Evolutionary conservation across 1,140 invertebrate species (phyloP), one percentile per base, ranked within the genome.

Genomic region (Formica exsecta): DNA sequence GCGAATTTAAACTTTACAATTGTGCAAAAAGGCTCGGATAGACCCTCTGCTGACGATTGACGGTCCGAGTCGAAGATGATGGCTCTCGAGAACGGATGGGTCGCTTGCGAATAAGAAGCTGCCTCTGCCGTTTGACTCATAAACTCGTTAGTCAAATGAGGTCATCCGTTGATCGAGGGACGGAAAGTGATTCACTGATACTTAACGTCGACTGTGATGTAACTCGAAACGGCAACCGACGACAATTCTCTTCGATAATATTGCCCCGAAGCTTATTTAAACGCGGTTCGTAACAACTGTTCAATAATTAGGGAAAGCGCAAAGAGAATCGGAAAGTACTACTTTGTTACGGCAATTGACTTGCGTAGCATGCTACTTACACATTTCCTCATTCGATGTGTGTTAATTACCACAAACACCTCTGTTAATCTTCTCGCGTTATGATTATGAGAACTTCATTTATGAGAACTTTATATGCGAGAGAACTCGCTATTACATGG

Each of bases 131-230:
- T 87, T 90, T 89, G 80, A 90, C 89, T 89, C 74, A 86, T 89
- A 89, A 89, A 89, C 80, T 90, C 74, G 75, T 89, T 90, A 90
- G 88, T 68, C 75, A 85, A 90, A 89, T 85, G 88, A 90, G 89
- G 88, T 85, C 88, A 85, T 85, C 79, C 89, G 88, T 89, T 86
- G 87, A 90, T 90, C 88, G 70, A 71, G 61, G 79, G 85, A 73
- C 79, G 89, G 68, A 90, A 89, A 90, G 89, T 90, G 89, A 90
- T 90, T 89, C 89, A 90, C 77, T 90, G 88, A 89, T 75, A 89
- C 71, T 89, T 89, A 86, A 89, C 76, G 84, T 70, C 61, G 48
- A 38, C 16, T 13, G 38, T 90, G 85, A 90, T 83, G 85, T 89
- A 90, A 90, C 68, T 86, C 70, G 74, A 89, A 73, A 79, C 62